Conservation (phyloP, 2,888 invertebrate genomes). For the Microctonus brassicae region DNA sequence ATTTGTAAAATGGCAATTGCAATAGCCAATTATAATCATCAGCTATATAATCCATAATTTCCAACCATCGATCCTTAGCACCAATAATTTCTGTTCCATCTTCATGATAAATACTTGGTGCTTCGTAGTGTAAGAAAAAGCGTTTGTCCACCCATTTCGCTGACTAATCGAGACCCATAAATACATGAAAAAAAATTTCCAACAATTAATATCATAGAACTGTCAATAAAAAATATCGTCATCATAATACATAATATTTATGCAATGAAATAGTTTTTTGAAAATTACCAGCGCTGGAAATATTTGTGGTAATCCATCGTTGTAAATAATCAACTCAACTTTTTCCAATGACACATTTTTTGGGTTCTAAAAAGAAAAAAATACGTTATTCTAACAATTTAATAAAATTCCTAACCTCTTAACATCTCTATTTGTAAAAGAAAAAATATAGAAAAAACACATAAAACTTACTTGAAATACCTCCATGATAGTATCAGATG, state of each 20-base stretch:
- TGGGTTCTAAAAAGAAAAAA: constrained; percentile 56
- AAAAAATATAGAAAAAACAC: not conserved
- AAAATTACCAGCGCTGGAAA: constrained; percentile 78
- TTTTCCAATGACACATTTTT: constrained; percentile 64
- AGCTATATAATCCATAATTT: constrained; percentile 74
- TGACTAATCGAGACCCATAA: constrained; percentile 69
- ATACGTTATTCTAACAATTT: not conserved
- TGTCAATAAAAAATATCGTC: constrained; percentile 9
- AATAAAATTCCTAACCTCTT: not conserved
- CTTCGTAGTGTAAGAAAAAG: constrained; percentile 74
- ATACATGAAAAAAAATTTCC: constrained; percentile 4
- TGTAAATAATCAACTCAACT: constrained; percentile 67
- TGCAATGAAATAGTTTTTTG: constrained; percentile 1
- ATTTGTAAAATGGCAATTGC: constrained; percentile 78
- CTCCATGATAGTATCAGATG: constrained; percentile 14
- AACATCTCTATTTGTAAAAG: not conserved
- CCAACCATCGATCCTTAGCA: constrained; percentile 78
- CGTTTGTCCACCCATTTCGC: constrained; percentile 73
- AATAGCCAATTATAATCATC: constrained; percentile 81
- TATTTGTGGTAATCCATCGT: constrained; percentile 72
- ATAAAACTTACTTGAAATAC: constrained; percentile 21
- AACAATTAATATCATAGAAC: not conserved
- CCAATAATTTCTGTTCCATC: constrained; percentile 72
- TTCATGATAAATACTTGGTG: constrained; percentile 70
- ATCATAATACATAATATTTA: constrained; percentile 37